phyloP scores from a whole-genome alignment of 2,113 vertebrate species.

The Xiphorhynchus elegans region DNA sequence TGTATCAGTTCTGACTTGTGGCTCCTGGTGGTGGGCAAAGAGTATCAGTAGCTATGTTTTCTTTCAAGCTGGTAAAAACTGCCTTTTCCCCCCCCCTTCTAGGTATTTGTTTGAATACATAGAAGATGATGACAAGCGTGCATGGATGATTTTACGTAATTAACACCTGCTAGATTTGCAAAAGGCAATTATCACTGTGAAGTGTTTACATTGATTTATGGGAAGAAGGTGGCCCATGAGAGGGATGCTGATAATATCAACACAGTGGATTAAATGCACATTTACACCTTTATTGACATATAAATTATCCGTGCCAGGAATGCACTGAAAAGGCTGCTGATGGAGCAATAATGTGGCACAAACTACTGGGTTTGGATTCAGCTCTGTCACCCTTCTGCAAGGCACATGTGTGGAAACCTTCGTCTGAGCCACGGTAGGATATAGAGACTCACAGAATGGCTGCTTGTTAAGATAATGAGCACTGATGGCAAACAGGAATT shows the following conservation, averaged over 20 bases:
- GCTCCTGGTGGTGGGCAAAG: background rate
- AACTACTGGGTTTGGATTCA: slow-evolving; percentile 63
- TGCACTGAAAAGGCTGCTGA: slow-evolving; percentile 66
- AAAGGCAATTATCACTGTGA: slow-evolving; percentile 59
- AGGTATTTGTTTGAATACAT: slow-evolving; percentile 61
- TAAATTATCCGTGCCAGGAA: slow-evolving; percentile 76
- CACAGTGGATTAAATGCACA: slow-evolving; percentile 77
- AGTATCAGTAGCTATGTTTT: background rate
- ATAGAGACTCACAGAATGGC: slow-evolving; percentile 47
- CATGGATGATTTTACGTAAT: slow-evolving; percentile 58
- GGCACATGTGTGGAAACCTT: slow-evolving; percentile 45
- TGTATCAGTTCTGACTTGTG: background rate
- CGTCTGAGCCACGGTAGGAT: slow-evolving; percentile 63
- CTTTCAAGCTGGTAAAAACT: slow-evolving; percentile 22
- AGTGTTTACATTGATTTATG: slow-evolving; percentile 76
- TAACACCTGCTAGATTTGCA: slow-evolving; percentile 64
- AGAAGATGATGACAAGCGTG: slow-evolving; percentile 67
- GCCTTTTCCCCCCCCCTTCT: background rate
- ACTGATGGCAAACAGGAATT: slow-evolving; percentile 40
- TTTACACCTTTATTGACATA: slow-evolving; percentile 79
- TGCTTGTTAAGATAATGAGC: slow-evolving; percentile 29
- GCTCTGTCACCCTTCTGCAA: slow-evolving; percentile 62
- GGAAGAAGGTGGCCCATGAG: slow-evolving; percentile 68
- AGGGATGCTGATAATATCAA: slow-evolving; percentile 79
- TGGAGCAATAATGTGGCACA: slow-evolving; percentile 74